These are phyloP conservation scores for Elegia similella DNA, from an alignment of 2,888 invertebrate species.

Conservation along the genomic window DNA sequence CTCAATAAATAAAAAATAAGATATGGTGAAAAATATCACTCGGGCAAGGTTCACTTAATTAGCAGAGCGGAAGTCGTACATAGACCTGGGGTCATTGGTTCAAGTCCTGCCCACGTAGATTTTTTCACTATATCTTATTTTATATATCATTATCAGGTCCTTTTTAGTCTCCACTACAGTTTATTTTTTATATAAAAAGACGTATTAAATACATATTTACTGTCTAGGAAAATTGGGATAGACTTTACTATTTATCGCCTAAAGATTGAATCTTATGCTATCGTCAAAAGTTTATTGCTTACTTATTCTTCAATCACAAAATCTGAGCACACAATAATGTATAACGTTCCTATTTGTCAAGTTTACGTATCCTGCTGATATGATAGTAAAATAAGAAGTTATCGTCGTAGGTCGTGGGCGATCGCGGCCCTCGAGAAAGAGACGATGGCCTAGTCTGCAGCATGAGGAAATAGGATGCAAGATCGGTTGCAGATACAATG, in stretches of 20 bases:
- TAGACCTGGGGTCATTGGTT: no score
- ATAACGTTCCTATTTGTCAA: not conserved
- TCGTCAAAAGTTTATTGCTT: not conserved
- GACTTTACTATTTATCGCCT: not conserved
- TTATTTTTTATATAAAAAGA: no score
- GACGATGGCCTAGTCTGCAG: constrained; percentile 11
- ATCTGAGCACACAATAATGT: not conserved
- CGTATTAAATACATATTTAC: no score
- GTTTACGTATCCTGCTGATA: constrained; percentile 18
- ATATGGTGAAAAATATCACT: no score
- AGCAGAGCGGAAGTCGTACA: no score
- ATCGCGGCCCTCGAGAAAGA: constrained; percentile 17
- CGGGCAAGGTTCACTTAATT: no score
- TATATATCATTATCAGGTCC: no score
- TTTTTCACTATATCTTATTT: no score
- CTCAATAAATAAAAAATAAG: no score
- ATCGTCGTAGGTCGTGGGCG: constrained; percentile 21
- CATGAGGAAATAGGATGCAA: constrained; percentile 9
- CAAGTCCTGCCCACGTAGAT: no score
- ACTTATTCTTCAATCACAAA: not conserved
- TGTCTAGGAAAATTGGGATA: no score
- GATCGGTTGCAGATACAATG: constrained; percentile 14
- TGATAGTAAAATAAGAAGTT: constrained; percentile 28
- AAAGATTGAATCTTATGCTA: not conserved
- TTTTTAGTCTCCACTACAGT: no score